Percentiles rank a stretch among this genome's conserved stretches.
Conservation (phyloP, 2,797 vertebrate genomes). For the Malurus splendens region DNA sequence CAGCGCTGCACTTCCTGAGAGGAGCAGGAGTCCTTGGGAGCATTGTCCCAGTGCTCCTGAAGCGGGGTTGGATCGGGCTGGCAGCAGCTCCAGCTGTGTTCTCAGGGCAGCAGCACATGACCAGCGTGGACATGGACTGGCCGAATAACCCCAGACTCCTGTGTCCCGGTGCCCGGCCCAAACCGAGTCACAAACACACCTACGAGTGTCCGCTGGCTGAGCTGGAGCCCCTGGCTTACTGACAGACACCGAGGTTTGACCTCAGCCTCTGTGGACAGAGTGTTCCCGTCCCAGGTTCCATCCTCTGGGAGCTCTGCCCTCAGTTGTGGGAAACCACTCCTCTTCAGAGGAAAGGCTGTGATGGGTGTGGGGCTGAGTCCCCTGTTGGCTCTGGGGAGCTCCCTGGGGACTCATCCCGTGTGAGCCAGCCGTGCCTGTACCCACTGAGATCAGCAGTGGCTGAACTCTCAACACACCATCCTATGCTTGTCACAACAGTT, state of each 20-base stretch:
- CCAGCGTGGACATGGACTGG: rapidly evolving
- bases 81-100: background rate
- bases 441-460: background rate
- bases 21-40: background rate
- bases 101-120: background rate
- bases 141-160: rapidly evolving
- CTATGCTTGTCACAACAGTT: background rate
- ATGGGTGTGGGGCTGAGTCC: background rate
- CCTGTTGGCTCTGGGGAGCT: background rate
- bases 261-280: background rate
- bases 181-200: background rate
- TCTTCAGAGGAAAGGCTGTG: background rate
- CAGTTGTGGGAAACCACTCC: background rate
- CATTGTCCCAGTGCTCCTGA: background rate
- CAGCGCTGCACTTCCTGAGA: rapidly evolving
- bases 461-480: background rate
- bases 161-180: background rate
- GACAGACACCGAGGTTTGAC: background rate
- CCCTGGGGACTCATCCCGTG: background rate
- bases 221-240: background rate
- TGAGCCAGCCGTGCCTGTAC: background rate
- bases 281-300: background rate
- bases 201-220: rapidly evolving
- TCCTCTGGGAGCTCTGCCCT: background rate
- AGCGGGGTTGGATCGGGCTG: background rate